Percentiles rank a stretch among this genome's conserved stretches.
phyloP scores from a whole-genome alignment of 2,888 invertebrate species.

The Andricus curvator region DNA sequence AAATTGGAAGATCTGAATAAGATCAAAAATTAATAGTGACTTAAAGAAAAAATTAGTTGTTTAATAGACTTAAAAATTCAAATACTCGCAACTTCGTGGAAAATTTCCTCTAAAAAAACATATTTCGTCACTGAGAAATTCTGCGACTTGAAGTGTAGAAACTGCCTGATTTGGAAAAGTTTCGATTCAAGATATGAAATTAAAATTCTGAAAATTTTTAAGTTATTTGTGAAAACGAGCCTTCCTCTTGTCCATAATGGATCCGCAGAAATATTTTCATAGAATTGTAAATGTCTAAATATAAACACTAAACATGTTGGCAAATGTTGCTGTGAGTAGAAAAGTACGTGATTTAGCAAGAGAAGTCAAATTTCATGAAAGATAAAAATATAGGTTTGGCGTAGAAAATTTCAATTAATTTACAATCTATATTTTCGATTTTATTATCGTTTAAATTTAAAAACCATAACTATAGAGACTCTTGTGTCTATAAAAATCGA shows the following conservation, averaged over 20 bases:
- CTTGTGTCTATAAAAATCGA: background rate
- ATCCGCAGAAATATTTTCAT: conserved; percentile 37
- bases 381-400: conserved; percentile 2
- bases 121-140: no score
- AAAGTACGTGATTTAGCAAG: conserved; percentile 28
- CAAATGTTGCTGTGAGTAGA: conserved; percentile 27
- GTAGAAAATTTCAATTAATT: background rate
- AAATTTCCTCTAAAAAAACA: no score
- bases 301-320: conserved; percentile 5
- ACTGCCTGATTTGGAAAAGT: no score
- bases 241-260: conserved; percentile 24
- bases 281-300: conserved; percentile 38
- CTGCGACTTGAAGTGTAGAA: no score
- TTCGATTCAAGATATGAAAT: background rate
- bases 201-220: background rate
- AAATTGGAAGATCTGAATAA: no score
- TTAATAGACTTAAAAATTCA: no score
- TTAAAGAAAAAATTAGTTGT: no score
- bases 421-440: background rate
- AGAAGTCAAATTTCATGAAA: conserved; percentile 15
- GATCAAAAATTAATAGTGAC: no score
- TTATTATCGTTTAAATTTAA: background rate
- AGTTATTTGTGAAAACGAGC: conserved; percentile 6
- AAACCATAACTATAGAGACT: background rate
- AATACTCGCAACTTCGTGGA: no score